These are phyloP conservation scores for Leptopilina boulardi DNA, from an alignment of 1,140 invertebrate genomes.

Conservation along the genomic window DNA sequence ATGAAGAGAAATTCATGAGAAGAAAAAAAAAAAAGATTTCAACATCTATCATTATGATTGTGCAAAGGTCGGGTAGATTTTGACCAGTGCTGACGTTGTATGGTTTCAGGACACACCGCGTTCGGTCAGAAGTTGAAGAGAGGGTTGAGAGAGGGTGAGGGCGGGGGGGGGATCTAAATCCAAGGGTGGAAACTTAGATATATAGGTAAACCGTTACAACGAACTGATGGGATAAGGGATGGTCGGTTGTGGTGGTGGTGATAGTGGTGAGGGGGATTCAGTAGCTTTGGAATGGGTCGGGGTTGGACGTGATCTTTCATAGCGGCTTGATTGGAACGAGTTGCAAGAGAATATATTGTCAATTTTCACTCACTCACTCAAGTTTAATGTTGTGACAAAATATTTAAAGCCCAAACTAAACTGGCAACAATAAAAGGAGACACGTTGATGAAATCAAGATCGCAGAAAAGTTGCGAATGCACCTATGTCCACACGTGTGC, in stretches of 20 bases:
- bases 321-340: constrained; percentile 71
- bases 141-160: no score
- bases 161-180: constrained; percentile 36
- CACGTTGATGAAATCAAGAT: constrained; percentile 75
- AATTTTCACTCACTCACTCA: not conserved
- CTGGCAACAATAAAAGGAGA: constrained; percentile 72
- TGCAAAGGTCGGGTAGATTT: constrained; percentile 2
- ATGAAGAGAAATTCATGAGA: not conserved
- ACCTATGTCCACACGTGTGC: constrained; percentile 44
- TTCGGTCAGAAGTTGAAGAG: not conserved
- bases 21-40: not conserved
- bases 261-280: constrained; percentile 45
- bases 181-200: constrained; percentile 45
- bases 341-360: constrained; percentile 60
- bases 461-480: constrained; percentile 62
- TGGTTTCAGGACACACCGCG: not conserved
- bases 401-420: constrained; percentile 68
- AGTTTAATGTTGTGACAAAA: constrained; percentile 61
- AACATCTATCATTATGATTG: not conserved
- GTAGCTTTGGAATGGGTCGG: constrained; percentile 55
- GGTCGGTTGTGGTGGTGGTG: constrained; percentile 56
- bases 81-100: not conserved
- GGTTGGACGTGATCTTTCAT: constrained; percentile 75
- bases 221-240: constrained; percentile 43
- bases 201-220: constrained; percentile 57